These are phyloP conservation scores for Scaptomyza pallida DNA, from an alignment of 1,140 invertebrate genomes.

Conservation along the genomic window DNA sequence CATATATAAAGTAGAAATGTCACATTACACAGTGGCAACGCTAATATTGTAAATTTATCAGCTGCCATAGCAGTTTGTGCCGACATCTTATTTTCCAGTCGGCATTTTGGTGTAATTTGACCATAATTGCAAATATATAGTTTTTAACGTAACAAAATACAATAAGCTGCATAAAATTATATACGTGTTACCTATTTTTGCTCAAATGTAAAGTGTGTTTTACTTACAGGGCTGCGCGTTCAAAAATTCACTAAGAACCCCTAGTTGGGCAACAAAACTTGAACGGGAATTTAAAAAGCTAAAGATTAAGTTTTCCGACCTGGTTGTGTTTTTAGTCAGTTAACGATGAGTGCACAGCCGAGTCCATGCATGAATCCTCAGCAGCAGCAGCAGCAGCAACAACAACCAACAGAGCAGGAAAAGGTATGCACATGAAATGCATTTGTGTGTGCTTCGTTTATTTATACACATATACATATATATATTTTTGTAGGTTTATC, in stretches of 20 bases:
- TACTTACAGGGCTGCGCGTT: neutral
- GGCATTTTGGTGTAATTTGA: constrained; percentile 36
- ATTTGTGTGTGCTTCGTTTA: neutral
- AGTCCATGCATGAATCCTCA: constrained; percentile 78
- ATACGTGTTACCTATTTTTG: neutral
- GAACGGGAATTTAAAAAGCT: constrained; percentile 19
- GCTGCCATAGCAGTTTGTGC: constrained; percentile 7
- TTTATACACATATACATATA: neutral
- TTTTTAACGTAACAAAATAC: neutral
- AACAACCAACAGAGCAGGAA: constrained; percentile 72
- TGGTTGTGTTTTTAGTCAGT: constrained; percentile 1
- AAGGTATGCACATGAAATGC: constrained; percentile 49
- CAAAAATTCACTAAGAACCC: neutral
- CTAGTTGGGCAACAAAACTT: constrained; percentile 15
- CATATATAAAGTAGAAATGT: constrained; percentile 5
- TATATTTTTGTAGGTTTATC: constrained; percentile 65
- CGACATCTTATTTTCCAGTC: constrained; percentile 44
- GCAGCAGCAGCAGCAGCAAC: constrained; percentile 64
- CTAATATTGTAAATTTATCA: constrained; percentile 15
- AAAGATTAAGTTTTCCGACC: constrained; percentile 2
- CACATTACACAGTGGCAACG: constrained; percentile 2
- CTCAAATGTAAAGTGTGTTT: constrained; percentile 7
- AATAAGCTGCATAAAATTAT: neutral
- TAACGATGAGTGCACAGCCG: constrained; percentile 74
- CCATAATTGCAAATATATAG: neutral